Conservation (phyloP, 2,888 invertebrate species). For the Eupithecia subumbrata region DNA sequence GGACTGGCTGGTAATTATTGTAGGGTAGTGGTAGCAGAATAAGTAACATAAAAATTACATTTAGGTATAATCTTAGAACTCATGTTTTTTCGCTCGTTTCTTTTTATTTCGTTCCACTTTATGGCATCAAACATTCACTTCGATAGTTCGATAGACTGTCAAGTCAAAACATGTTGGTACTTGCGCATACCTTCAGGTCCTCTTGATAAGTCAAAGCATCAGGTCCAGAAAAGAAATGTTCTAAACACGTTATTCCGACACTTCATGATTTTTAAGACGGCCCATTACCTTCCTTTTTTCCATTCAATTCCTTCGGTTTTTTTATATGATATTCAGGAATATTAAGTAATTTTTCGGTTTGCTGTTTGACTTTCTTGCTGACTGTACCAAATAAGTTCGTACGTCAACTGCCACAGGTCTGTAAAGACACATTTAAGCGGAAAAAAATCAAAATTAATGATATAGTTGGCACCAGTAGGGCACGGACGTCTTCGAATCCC, state of each 20-base stretch:
- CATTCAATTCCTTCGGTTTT: background rate
- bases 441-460: constrained; percentile 84
- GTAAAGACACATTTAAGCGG: constrained; percentile 81
- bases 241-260: background rate
- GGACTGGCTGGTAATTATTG: constrained; percentile 79
- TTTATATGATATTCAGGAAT: background rate
- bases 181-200: background rate
- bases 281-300: background rate
- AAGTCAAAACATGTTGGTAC: background rate
- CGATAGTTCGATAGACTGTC: background rate
- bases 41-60: background rate
- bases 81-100: too few species aligned
- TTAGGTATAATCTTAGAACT: too few species aligned
- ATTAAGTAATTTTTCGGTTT: background rate
- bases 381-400: constrained; percentile 58
- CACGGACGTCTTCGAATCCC: constrained; percentile 61
- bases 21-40: constrained; percentile 58
- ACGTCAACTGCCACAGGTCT: constrained; percentile 80
- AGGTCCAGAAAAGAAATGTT: background rate
- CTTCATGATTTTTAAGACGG: background rate
- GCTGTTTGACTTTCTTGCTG: constrained; percentile 46
- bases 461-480: constrained; percentile 78
- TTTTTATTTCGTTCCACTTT: background rate
- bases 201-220: background rate
- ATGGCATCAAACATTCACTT: background rate